Percentiles rank a stretch among this genome's conserved stretches.
phyloP scores from a whole-genome alignment of 1,140 invertebrate genomes.

The Condylostylus longicornis region DNA sequence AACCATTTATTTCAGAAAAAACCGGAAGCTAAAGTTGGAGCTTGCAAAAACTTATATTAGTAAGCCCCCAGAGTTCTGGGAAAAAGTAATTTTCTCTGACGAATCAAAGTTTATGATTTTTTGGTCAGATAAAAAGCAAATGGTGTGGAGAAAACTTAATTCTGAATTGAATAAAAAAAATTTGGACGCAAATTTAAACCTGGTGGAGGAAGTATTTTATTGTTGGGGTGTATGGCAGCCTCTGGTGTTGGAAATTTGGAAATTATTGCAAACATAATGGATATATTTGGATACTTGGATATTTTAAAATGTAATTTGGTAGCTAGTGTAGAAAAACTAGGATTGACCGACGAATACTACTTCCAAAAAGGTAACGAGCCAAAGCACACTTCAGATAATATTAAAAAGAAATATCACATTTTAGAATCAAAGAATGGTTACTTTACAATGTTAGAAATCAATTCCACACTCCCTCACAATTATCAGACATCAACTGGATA shows the following conservation, averaged over 20 bases:
- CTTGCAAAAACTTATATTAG: constrained; percentile 11
- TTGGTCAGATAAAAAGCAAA: constrained; percentile 3
- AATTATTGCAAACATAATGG: constrained; percentile 11
- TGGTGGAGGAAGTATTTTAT: constrained; percentile 20
- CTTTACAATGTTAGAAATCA: too few relatives aligned
- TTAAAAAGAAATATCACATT: too few relatives aligned
- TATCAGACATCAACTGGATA: constrained; percentile 27
- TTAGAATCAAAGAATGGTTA: constrained; percentile 15
- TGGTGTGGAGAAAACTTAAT: constrained; percentile 8
- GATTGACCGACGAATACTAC: neutral
- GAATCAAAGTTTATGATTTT: constrained; percentile 16
- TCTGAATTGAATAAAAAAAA: constrained; percentile 7
- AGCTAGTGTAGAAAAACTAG: constrained; percentile 10
- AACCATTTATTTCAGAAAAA: constrained; percentile 4
- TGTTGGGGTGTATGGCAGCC: constrained; percentile 20
- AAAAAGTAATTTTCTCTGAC: constrained; percentile 13
- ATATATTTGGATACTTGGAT: constrained; percentile 7
- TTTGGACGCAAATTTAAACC: constrained; percentile 26
- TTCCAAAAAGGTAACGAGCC: constrained; percentile 25
- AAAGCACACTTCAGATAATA: constrained; percentile 18
- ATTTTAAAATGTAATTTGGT: constrained; percentile 12
- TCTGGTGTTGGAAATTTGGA: constrained; percentile 15
- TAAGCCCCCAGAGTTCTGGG: constrained; percentile 6
- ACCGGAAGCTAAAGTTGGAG: constrained; percentile 6
- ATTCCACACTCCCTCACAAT: constrained; percentile 18